These are phyloP conservation scores for Butastur rufipennis DNA, from an alignment of 2,113 vertebrate species.

Conservation along the genomic window DNA sequence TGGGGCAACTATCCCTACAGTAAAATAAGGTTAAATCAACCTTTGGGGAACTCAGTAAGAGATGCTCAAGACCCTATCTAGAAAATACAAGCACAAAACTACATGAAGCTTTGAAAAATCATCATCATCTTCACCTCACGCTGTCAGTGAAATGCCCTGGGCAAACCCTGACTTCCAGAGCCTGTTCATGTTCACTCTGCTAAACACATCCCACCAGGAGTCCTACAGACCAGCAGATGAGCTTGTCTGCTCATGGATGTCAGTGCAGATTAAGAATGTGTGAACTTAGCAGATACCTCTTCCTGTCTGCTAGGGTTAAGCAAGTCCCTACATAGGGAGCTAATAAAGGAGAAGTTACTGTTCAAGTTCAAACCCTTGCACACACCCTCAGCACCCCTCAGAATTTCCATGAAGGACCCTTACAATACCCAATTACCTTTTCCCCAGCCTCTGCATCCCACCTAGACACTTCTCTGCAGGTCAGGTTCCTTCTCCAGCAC, in stretches of 20 bases:
- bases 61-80: neutral
- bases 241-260: neutral
- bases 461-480: neutral
- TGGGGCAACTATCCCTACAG: neutral
- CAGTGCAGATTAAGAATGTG: neutral
- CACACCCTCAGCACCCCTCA: neutral
- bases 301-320: neutral
- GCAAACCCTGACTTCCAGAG: neutral
- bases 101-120: rapidly evolving
- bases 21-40: neutral
- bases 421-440: rapidly evolving
- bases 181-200: neutral
- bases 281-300: neutral
- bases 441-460: neutral
- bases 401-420: neutral
- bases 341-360: neutral
- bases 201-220: neutral
- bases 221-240: neutral
- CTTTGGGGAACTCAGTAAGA: neutral
- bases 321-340: neutral
- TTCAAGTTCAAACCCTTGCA: neutral
- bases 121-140: too few species aligned
- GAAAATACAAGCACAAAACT: neutral
- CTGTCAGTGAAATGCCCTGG: neutral
- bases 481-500: neutral